Evolutionary conservation across 1,140 invertebrate genomes (phyloP), one percentile per base, ranked within the genome.

Genomic region (Protaetia brevitarsis): DNA sequence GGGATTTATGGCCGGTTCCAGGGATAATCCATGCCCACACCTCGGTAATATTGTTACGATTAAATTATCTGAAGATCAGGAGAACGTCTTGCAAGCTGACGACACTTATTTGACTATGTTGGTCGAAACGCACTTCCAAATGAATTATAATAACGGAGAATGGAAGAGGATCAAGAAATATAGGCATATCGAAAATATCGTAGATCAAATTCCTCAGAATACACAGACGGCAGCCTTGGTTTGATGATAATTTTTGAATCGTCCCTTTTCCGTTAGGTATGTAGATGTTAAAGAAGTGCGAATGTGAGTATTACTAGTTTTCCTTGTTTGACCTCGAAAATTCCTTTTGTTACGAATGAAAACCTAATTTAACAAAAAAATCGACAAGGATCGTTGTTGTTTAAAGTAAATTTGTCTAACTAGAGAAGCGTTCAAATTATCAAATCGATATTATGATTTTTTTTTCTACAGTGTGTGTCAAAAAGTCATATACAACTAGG

Each of bases 1-100:
- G 21, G 95, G 96, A 67, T 99, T 99, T 75, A 98, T 99, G 94
- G 96, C 96, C 69, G 96, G 96, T 1, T 93, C 93, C 4, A 87
- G 94, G 83, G 94, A 95, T 73, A 97, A 97, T 81, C 95, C 95
- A 0, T 96, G 94, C 82, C 94, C 94, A 5, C 92, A 96, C 80
- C 83, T 96, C 69, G 94, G 94, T 67, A 93, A 94, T 76, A 91
- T 97, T 72, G 89, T 96, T 0, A 96, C 93, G 51, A 95, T 97
- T 63, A 94, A 95, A 81, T 81, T 97, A 31, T 94, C 90, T 64
- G 94, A 97, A 76, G 89, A 93, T 79, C 85, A 92, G 71, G 93
- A 96, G 76, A 88, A 88, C 66, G 87, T 94, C 0, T 79, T 84
- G 5, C 90, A 94, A 71, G 77, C 87, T 0, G 91, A 92, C 76